Evolutionary conservation across 2,113 vertebrate species (phyloP), one percentile per base, ranked within the genome.

Genomic region (Lynx canadensis): DNA sequence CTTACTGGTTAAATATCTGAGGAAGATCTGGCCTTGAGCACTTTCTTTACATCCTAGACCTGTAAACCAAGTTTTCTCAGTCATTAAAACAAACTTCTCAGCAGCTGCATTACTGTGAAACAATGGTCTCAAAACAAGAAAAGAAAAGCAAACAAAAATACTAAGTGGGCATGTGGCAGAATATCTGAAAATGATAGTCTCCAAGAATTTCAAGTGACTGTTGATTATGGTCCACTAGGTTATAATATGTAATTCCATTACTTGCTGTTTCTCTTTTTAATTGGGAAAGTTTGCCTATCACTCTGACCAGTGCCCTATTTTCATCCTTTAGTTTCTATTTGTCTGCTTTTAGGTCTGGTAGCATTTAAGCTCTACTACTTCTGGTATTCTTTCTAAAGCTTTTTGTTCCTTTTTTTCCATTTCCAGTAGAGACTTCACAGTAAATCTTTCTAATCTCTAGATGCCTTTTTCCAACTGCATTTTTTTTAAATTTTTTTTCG

Each of bases 281-380:
- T 99, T 99, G 99, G 98, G 99, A 99, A 99, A 99, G 99, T 99
- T 99, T 99, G 99, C 99, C 99, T 99, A 99, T 99, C 98, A 99
- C 99, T 99, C 99, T 99, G 98, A 99, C 99, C 99, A 99, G 99
- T 98, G 99, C 99, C 98, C 99, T 99, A 81, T 99, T 99, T 99
- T 99, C 99, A 98, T 99, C 99, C 99, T 99, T 99, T 99, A 99
- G 99, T 99, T 99, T 99, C 99, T 99, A 99, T 99, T 99, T 99
- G 99, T 99, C 99, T 98, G 99, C 99, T 99, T 99, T 99, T 99
- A 99, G 99, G 99, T 99, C 99, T 98, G 99, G 99, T 99, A 99
- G 99, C 99, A 99, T 99, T 99, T 99, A 90, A 99, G 99, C 98
- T 99, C 99, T 98, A 99, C 99, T 99, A 99, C 99, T 99, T 99